Conservation (phyloP, 2,888 invertebrate species). For the Trypoxylon attenuatum region DNA sequence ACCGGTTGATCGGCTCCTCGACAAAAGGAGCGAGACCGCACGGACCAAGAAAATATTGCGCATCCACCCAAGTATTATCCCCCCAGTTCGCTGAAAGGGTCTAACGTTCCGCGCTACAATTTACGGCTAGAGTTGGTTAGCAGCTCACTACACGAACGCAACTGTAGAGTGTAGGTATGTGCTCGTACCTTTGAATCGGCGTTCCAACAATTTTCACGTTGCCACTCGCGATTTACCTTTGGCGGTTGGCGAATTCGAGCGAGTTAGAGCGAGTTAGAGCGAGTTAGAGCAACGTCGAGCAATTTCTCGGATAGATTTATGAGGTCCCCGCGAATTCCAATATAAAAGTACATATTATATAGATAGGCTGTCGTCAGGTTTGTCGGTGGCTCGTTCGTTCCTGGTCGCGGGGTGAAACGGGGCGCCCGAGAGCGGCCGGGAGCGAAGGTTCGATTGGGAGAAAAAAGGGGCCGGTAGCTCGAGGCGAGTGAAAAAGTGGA, state of each 20-base stretch:
- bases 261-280: too few species aligned
- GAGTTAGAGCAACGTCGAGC: too few species aligned
- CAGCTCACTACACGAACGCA: too few species aligned
- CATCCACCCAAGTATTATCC: background rate
- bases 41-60: too few species aligned
- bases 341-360: conserved; percentile 65
- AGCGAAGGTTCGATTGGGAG: background rate
- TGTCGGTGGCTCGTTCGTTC: conserved; percentile 16
- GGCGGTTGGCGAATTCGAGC: conserved; percentile 23
- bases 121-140: too few species aligned
- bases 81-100: conserved; percentile 5
- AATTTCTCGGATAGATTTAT: conserved; percentile 64
- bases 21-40: too few species aligned
- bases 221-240: conserved; percentile 47
- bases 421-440: background rate
- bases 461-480: conserved; percentile 11
- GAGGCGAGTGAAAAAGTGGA: conserved; percentile 50
- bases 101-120: conserved; percentile 30
- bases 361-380: conserved; percentile 34
- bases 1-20: too few species aligned
- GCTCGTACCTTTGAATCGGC: too few species aligned
- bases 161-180: too few species aligned
- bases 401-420: too few species aligned
- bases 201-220: conserved; percentile 54
- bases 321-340: conserved; percentile 59